These are phyloP conservation scores for Triops longicaudatus DNA, from an alignment of 1,140 invertebrate genomes.

Conservation along the genomic window DNA sequence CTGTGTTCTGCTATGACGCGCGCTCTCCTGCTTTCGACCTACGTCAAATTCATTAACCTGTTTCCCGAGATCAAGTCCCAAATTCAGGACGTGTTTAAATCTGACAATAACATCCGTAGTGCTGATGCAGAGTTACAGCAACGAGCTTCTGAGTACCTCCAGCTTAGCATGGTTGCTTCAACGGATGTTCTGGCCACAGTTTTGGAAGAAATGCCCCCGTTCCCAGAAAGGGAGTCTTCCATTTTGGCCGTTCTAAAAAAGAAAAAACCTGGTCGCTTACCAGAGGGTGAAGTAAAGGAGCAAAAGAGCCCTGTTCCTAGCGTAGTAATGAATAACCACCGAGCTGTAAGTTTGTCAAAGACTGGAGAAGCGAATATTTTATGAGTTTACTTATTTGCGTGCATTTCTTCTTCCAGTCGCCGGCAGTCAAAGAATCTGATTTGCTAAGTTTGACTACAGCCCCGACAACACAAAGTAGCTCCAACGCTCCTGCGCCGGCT, in stretches of 20 bases:
- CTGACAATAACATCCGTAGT: constrained; percentile 91
- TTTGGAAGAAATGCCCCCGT: constrained; percentile 99
- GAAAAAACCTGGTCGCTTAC: constrained; percentile 86
- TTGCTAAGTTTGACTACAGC: constrained; percentile 75
- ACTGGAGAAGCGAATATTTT: background rate
- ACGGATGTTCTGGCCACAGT: constrained; percentile 96
- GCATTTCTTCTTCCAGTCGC: background rate
- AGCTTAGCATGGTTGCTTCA: constrained; percentile 90
- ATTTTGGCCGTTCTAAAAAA: constrained; percentile 96
- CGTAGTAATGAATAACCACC: constrained; percentile 30
- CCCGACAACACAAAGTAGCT: constrained; percentile 48
- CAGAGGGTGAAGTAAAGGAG: constrained; percentile 60
- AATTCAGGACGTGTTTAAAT: constrained; percentile 92
- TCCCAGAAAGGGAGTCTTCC: constrained; percentile 96
- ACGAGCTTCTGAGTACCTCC: constrained; percentile 94
- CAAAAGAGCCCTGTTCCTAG: constrained; percentile 64
- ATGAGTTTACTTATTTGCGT: background rate
- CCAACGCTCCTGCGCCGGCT: constrained; percentile 47
- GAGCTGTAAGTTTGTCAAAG: background rate
- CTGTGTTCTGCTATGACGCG: constrained; percentile 93
- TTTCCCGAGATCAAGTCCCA: constrained; percentile 96
- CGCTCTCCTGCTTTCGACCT: constrained; percentile 91
- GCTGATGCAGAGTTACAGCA: constrained; percentile 98
- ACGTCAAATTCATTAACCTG: constrained; percentile 98
- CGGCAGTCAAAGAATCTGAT: constrained; percentile 45